Base-by-base conservation (phyloP, 2,113 vertebrate genomes). In the Parotia lawesii region DNA sequence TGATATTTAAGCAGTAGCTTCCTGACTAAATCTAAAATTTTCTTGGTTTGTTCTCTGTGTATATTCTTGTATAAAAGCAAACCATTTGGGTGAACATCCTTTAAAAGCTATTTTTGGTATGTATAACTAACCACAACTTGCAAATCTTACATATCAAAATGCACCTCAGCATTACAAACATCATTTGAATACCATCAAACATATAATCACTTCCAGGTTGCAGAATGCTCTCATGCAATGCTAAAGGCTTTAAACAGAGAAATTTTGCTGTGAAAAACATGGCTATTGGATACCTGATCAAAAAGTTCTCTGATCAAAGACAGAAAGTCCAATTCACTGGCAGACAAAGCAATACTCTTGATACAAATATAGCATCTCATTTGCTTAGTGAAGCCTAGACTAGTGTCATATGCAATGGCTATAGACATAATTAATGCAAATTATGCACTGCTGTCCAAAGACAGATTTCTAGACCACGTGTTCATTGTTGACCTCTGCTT, bases 31-130 rank as follows among this genome's bases (percentile, higher is more conserved):
- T 70, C 51, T 67, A 57, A 80, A 71, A 10, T 51, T 58, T 80
- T 70, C 7, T 69, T 31, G 7, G 33, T 72, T 89, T 82, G 24
- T 17, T 88, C 5, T 69, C 45, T 33, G n/a, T 28, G 33, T 74
- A 7, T 50, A 20, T 78, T 81, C 75, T 72, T 24, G 16, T 21
- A 64, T 28, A 61, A 72, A 91, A 65, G 89, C 48, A 94, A 94
- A 72, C 29, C 37, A 73, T 69, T 89, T 87, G 78, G 61, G 79
- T 79, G 57, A 90, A 72, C 35, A 11, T 76, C 40, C 77, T 57
- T 82, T 61, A 61, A 92, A 91, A 72, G 48, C 37, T 95, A 69
- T 90, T 86, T 87, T 89, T 67, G 57, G n/a, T 71, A 42, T 29
- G 33, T 75, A 18, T 48, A 89, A 35, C 65, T 54, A 84, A 92